phyloP scores from a whole-genome alignment of 2,113 vertebrate species.

The Coptodon bakossiorum region DNA sequence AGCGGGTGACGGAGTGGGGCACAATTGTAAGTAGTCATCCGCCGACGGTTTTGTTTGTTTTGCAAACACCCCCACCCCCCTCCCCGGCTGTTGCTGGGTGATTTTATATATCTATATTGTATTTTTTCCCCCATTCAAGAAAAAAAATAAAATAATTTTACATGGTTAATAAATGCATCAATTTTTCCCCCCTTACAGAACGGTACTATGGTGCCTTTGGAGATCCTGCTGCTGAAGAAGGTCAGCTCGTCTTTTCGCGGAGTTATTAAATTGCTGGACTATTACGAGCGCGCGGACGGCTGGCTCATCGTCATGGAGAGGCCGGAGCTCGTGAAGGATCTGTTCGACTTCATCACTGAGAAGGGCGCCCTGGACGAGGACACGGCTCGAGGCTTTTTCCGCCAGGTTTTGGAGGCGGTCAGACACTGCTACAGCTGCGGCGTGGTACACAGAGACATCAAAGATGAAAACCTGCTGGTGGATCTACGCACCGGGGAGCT shows the following conservation, averaged over 20 bases:
- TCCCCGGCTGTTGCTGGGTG: not conserved
- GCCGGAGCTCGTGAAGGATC: constrained; percentile 90
- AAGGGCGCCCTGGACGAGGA: constrained; percentile 92
- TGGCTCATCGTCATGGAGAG: constrained; percentile 93
- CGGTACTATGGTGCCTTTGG: constrained; percentile 86
- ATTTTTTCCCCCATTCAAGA: not conserved
- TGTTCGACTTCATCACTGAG: constrained; percentile 98
- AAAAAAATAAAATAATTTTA: not conserved
- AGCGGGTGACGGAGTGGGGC: constrained; percentile 92
- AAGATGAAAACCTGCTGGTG: constrained; percentile 96
- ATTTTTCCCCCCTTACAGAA: constrained; percentile 59
- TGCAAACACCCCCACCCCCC: not conserved
- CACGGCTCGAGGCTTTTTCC: constrained; percentile 87
- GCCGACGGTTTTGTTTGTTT: constrained; percentile 47
- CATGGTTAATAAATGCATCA: not conserved
- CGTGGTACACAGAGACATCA: constrained; percentile 94
- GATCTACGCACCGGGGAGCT: constrained; percentile 90
- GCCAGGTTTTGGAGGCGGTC: constrained; percentile 91
- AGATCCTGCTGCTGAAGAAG: constrained; percentile 92
- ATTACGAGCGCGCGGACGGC: constrained; percentile 93
- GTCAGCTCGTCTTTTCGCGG: constrained; percentile 89
- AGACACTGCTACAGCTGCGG: constrained; percentile 94
- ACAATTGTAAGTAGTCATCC: constrained; percentile 80
- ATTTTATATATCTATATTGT: not conserved
- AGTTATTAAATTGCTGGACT: constrained; percentile 92